Base-by-base conservation (phyloP, 2,797 vertebrate genomes). In the Rousettus madagascariensis region DNA sequence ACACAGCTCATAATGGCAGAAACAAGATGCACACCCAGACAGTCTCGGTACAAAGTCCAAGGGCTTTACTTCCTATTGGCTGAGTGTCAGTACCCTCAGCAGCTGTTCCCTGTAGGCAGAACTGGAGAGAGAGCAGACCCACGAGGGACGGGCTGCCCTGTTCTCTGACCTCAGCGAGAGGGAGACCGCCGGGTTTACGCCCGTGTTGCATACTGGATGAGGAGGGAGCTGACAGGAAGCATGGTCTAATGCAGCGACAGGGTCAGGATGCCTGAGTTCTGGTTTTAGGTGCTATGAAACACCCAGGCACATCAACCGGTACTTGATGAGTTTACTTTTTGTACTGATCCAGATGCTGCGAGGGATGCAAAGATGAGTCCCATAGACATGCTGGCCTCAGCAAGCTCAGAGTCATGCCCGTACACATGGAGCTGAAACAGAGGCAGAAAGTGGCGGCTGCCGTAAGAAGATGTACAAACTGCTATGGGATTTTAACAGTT, bases 101-200 rank as follows among this genome's bases (percentile, higher is more conserved):
- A 94, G 91, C 95, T 95, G 86, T 86, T 92, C 92, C 69, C 79
- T 49, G 82, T 3, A 68, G 92, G 68, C 85, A 65, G 96, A 68
- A 85, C 59, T 79, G 87, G 30, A 85, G 61, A 63, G 59, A 26
- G 33, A 66, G 26, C 19, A n/a, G 63, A 41, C 33, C 79, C 71
- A 4, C 9, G 61, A 26, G 30, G 38, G 86, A 82, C 59, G 66
- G 74, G 61, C 77, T 57, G 43, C 15, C 19, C 75, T 77, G 38
- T 15, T 41, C 87, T 49, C 38, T 19, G 86, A 78, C 72, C n/a
- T 7, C 7, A 5, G 66, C 5, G 11, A 72, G 7, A 8, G 2
- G 24, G 41, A 41, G 33, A 7, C n/a, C 6, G 36, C 91, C 6
- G 53, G 72, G 33, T 15, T 78, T 17, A 43, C 61, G 30, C 3